A percentile compares a stretch with the other conserved stretches of the same genome.
Evolutionary conservation across 2,797 vertebrate species (phyloP).

Genomic region (Bryconaethiops microstoma): DNA sequence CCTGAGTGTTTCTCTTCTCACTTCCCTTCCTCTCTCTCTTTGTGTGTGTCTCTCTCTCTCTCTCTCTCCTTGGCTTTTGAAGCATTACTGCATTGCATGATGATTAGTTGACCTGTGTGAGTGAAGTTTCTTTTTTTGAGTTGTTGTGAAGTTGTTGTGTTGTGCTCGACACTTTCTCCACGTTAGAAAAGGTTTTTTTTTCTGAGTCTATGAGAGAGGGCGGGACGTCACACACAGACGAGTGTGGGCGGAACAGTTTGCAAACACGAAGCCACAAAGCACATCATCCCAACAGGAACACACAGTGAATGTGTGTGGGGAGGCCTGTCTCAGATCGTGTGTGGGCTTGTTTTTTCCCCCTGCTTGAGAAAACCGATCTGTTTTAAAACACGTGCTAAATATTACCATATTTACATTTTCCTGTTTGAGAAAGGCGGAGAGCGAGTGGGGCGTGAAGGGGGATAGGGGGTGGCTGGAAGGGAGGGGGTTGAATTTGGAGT

Average conservation of each 20-base stretch:
- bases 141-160: conserved; percentile 79
- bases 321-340: conserved; percentile 74
- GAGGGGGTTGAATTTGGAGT: conserved; percentile 55
- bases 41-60: conserved; percentile 42
- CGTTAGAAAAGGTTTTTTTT: conserved; percentile 74
- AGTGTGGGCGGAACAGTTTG: conserved; percentile 70
- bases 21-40: conserved; percentile 63
- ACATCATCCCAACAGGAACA: conserved; percentile 71
- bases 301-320: conserved; percentile 68
- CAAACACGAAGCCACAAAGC: conserved; percentile 75
- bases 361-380: conserved; percentile 81
- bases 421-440: conserved; percentile 81
- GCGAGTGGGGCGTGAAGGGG: conserved; percentile 63
- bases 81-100: conserved; percentile 65
- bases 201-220: conserved; percentile 50
- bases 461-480: conserved; percentile 43
- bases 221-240: conserved; percentile 63
- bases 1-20: conserved; percentile 78
- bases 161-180: conserved; percentile 71
- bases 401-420: conserved; percentile 88
- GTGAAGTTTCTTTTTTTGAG: conserved; percentile 54
- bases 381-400: conserved; percentile 84
- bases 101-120: conserved; percentile 68
- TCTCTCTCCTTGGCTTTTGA: conserved; percentile 56
- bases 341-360: conserved; percentile 75